Base-by-base conservation (phyloP, 2,797 vertebrate genomes). In the Centroberyx gerrardi region DNA sequence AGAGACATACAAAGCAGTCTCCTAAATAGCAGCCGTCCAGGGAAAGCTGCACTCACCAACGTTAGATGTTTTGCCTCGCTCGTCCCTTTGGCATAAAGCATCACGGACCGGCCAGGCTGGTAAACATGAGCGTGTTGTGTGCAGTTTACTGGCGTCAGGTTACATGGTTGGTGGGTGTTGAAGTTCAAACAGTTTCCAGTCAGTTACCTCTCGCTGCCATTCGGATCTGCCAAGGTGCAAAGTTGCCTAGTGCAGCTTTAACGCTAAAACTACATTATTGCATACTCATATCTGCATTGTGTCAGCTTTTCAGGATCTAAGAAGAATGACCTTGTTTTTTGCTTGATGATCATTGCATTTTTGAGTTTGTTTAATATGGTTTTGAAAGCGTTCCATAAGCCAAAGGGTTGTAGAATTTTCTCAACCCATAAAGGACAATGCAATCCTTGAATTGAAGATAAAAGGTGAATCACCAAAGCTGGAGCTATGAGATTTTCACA, bases 401-500 rank as follows among this genome's bases (percentile, higher is more conserved):
- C 33, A 36, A 36, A 36, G 22, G 33, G 33, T 36, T 8, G 8
- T 36, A 36, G 8, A 40, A 12, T 40, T 12, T 4, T 36, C 8
- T 3, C 8, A 40, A 40, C 7, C 8, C 38, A 40, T 40, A 2
- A 0, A 17, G 18, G 49, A 62, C 15, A 74, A 60, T 48, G 28
- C n/a, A 42, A 31, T 27, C 46, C 2, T 52, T 72, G 73, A 80
- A 71, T 65, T 48, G 0, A 53, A 33, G 33, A 1, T 33, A 22
- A 22, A 22, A 22, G 22, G 22, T 22, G 22, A 22, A 22, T 22
- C 22, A 1, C 22, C 22, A 22, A 22, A 22, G 22, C 22, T 22
- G 22, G 22, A 22, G 22, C n/a, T n/a, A n/a, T 33, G 51, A 62
- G 22, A 46, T 72, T 76, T 63, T 38, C 62, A 81, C 36, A 62